A percentile compares a stretch with the other conserved stretches of the same genome.
Evolutionary conservation across 2,888 invertebrate genomes (phyloP).

Genomic region (Invenusta paracnida): DNA sequence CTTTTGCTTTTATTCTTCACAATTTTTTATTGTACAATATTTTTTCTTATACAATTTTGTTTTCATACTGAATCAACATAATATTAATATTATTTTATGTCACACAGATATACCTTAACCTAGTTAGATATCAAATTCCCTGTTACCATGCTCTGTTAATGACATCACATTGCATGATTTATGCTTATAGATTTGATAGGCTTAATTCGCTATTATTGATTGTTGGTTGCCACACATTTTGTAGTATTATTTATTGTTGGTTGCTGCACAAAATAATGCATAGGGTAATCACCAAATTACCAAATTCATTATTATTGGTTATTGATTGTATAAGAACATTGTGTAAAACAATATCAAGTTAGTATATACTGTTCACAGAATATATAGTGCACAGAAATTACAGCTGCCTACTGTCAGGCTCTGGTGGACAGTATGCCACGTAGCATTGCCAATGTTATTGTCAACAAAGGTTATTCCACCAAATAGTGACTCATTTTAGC

Average conservation of each 20-base stretch:
- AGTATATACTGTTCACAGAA: too few relatives aligned
- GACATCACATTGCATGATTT: too few relatives aligned
- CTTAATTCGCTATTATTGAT: neutral
- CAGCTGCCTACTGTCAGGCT: neutral
- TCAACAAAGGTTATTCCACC: neutral
- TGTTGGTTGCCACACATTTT: neutral
- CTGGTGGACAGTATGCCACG: neutral
- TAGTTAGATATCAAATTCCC: too few relatives aligned
- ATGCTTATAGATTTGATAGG: neutral
- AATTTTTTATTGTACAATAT: neutral
- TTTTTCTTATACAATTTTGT: too few relatives aligned
- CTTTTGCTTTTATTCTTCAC: constrained; percentile 17
- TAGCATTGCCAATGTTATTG: neutral
- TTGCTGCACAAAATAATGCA: neutral
- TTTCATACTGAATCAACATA: too few relatives aligned
- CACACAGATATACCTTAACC: too few relatives aligned
- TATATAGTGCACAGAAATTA: neutral
- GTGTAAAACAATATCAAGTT: neutral
- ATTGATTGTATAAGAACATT: neutral
- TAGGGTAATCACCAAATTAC: neutral
- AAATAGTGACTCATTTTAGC: neutral
- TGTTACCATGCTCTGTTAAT: too few relatives aligned
- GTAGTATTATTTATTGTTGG: neutral
- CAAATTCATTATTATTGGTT: neutral
- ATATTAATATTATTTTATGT: too few relatives aligned